These are phyloP conservation scores for Tortrix viridana DNA, from an alignment of 2,888 invertebrate species.

Conservation along the genomic window DNA sequence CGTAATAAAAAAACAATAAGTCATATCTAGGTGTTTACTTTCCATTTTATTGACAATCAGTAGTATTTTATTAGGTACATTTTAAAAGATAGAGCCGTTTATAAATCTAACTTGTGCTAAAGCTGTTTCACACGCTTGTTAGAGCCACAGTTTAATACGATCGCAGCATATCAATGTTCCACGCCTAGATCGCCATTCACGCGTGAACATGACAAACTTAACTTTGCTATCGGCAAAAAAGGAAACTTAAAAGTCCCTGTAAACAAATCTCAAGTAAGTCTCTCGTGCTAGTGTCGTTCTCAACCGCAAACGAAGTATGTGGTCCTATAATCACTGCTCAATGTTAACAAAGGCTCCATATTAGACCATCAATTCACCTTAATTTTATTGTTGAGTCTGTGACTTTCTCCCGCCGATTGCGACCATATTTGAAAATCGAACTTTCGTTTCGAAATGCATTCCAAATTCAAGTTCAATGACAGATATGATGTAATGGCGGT, in stretches of 20 bases:
- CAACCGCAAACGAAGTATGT: slow-evolving; percentile 14
- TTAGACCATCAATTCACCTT: slow-evolving; percentile 59
- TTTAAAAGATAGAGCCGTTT: not conserved
- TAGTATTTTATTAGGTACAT: too few relatives aligned
- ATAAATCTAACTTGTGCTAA: slow-evolving; percentile 4
- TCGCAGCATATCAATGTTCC: slow-evolving; percentile 29
- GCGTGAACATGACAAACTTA: slow-evolving; percentile 16
- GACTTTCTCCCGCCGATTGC: slow-evolving; percentile 50
- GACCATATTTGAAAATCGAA: slow-evolving; percentile 42
- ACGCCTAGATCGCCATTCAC: slow-evolving; percentile 25
- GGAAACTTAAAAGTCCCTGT: slow-evolving; percentile 2
- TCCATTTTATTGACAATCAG: too few relatives aligned
- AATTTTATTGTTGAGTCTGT: slow-evolving; percentile 52
- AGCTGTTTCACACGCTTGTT: slow-evolving; percentile 18
- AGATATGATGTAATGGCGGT: slow-evolving; percentile 42
- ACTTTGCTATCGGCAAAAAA: not conserved
- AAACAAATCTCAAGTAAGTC: slow-evolving; percentile 9
- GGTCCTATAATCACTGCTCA: slow-evolving; percentile 23
- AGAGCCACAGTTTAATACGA: slow-evolving; percentile 8
- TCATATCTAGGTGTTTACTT: too few relatives aligned
- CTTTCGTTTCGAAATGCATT: slow-evolving; percentile 48
- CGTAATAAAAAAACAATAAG: too few relatives aligned
- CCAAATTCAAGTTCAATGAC: slow-evolving; percentile 68
- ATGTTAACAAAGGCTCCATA: slow-evolving; percentile 51
- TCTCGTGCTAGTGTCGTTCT: slow-evolving; percentile 2